Percentiles rank a stretch among this genome's conserved stretches.
Conservation (phyloP, 2,888 invertebrate species). For the Onchidella celtica region DNA sequence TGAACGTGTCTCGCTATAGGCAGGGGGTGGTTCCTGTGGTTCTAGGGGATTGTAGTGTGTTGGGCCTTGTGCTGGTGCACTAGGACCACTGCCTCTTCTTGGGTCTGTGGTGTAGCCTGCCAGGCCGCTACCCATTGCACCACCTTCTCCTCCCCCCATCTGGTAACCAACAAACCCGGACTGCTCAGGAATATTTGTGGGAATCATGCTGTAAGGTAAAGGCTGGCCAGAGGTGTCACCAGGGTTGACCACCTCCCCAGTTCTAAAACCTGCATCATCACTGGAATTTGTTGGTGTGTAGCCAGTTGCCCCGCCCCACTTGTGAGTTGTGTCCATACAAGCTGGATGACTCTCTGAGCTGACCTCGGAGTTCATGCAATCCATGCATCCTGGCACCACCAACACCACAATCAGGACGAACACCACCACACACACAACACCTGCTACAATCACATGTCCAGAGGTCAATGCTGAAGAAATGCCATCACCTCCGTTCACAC, state of each 20-base stretch:
- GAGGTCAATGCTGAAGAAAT: background rate
- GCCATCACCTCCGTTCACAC: background rate
- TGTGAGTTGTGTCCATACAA: conserved; percentile 1
- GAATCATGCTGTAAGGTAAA: conserved; percentile 47
- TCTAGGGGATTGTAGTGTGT: conserved; percentile 12
- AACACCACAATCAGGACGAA: conserved; percentile 7
- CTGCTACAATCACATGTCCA: background rate
- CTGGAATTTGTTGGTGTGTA: conserved; percentile 15
- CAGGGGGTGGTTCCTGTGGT: background rate
- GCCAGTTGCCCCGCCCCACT: conserved; percentile 51
- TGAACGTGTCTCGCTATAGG: background rate
- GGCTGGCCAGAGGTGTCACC: background rate
- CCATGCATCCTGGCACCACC: conserved; percentile 46
- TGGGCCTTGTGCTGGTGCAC: background rate
- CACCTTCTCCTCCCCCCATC: background rate
- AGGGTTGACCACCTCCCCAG: conserved; percentile 39
- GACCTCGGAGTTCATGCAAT: conserved; percentile 55
- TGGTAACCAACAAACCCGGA: conserved; percentile 46
- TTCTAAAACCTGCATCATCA: conserved; percentile 11
- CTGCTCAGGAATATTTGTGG: conserved; percentile 30
- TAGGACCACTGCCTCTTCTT: background rate
- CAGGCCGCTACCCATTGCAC: background rate
- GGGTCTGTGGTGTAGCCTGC: background rate
- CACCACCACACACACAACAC: background rate
- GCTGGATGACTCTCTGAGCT: conserved; percentile 52